Evolutionary conservation across 2,797 vertebrate genomes (phyloP).

Genomic region (Euphonia xanthogaster): DNA sequence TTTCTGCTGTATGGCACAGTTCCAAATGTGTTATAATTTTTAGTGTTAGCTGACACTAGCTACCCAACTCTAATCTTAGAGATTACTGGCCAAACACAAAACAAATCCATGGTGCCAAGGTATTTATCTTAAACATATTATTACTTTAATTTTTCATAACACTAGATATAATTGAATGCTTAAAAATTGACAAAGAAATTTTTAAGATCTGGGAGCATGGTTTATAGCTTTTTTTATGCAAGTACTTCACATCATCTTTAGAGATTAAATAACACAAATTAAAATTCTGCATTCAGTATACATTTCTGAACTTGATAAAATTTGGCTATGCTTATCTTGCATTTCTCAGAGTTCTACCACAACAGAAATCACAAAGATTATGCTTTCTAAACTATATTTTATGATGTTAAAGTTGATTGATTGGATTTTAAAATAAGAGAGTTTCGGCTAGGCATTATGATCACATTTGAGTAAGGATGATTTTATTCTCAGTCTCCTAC

Average conservation of each 20-base stretch:
- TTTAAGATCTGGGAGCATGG: background rate
- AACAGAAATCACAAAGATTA: background rate
- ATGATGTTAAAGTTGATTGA: background rate
- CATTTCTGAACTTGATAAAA: background rate
- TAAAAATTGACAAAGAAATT: background rate
- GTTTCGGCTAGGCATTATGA: background rate
- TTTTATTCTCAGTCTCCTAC: background rate
- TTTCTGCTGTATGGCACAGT: slow-evolving; percentile 49
- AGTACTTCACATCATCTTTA: background rate
- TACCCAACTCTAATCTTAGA: slow-evolving; percentile 25
- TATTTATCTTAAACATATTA: slow-evolving; percentile 30
- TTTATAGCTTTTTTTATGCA: background rate
- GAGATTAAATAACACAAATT: background rate
- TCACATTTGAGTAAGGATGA: background rate
- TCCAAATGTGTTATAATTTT: slow-evolving; percentile 54
- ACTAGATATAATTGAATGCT: background rate
- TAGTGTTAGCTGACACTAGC: slow-evolving; percentile 41
- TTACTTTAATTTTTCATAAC: slow-evolving; percentile 22
- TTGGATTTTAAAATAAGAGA: background rate
- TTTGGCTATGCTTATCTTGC: background rate
- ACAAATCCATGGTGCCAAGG: slow-evolving; percentile 30
- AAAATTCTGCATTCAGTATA: background rate
- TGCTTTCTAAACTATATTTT: background rate
- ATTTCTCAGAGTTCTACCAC: background rate
- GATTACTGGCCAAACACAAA: slow-evolving; percentile 48